Percentiles rank a stretch among this genome's conserved stretches.
Evolutionary conservation across 1,140 invertebrate genomes (phyloP).

Genomic region (Camponotus pennsylvanicus): DNA sequence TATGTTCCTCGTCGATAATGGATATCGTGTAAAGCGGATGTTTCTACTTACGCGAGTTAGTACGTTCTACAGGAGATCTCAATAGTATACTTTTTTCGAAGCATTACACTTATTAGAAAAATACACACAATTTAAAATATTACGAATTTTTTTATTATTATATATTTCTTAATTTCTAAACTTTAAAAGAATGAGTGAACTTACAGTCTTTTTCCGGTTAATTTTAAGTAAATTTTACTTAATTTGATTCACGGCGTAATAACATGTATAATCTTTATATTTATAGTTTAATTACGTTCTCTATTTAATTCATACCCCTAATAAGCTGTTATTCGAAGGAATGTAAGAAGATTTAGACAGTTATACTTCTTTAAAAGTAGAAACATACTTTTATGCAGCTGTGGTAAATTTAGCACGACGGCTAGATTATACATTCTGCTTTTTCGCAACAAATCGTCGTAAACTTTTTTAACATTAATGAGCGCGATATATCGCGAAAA

Average conservation of each 20-base stretch:
- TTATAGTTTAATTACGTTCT: slow-evolving; percentile 3
- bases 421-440: slow-evolving; percentile 14
- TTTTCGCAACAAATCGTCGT: slow-evolving; percentile 47
- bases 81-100: neutral
- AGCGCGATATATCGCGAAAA: slow-evolving; percentile 38
- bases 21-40: neutral
- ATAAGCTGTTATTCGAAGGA: slow-evolving; percentile 30
- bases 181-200: slow-evolving; percentile 8
- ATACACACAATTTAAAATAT: neutral
- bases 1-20: slow-evolving; percentile 23
- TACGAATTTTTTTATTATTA: no score
- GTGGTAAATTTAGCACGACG: slow-evolving; percentile 50
- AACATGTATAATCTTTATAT: slow-evolving; percentile 3
- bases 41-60: neutral
- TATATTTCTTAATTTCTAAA: neutral
- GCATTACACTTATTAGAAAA: neutral
- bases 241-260: slow-evolving; percentile 7
- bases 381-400: slow-evolving; percentile 52
- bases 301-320: slow-evolving; percentile 23
- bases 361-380: slow-evolving; percentile 37
- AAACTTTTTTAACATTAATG: slow-evolving; percentile 62
- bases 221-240: slow-evolving; percentile 13
- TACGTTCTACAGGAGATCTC: neutral
- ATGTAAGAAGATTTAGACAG: slow-evolving; percentile 22
- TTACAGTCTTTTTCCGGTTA: slow-evolving; percentile 14